Evolutionary conservation across 2,113 vertebrate genomes (phyloP).

Genomic region (Takifugu flavidus): DNA sequence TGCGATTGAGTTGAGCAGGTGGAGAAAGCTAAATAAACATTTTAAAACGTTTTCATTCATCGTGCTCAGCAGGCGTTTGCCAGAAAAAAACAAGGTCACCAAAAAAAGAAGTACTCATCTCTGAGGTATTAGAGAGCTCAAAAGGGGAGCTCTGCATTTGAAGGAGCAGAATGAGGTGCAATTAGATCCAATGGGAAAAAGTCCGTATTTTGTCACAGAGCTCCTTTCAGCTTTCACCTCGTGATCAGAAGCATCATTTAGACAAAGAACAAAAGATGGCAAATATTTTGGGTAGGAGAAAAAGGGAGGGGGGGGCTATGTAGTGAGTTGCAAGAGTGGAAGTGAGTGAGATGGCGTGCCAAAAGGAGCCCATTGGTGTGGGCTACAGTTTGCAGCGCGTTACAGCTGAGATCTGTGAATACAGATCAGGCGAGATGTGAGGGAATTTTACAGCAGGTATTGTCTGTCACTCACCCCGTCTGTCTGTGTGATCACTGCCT

Average conservation of each 20-base stretch:
- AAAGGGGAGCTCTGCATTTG: conserved; percentile 33
- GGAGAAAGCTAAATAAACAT: conserved; percentile 10
- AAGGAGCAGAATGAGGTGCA: conserved; percentile 52
- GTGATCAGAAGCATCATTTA: conserved; percentile 69
- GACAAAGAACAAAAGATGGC: conserved; percentile 67
- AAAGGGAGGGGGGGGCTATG: conserved; percentile 37
- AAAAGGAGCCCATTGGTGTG: conserved; percentile 63
- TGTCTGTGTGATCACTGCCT: conserved; percentile 76
- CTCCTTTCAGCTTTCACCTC: conserved; percentile 51
- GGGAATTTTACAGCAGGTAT: conserved; percentile 80
- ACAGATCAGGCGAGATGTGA: conserved; percentile 81
- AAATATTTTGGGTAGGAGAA: conserved; percentile 66
- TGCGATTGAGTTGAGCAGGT: conserved; percentile 6
- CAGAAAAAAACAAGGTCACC: not conserved
- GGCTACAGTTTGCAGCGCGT: conserved; percentile 68
- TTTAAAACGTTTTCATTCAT: conserved; percentile 10
- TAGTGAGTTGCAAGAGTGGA: conserved; percentile 65
- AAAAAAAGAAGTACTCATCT: conserved; percentile 15
- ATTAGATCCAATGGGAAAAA: conserved; percentile 47
- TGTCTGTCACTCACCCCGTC: conserved; percentile 81
- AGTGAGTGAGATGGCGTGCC: conserved; percentile 65
- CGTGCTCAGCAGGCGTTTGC: not conserved
- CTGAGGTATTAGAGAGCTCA: conserved; percentile 18
- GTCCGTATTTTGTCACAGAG: conserved; percentile 43
- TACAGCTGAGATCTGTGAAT: conserved; percentile 77